Percentiles rank a stretch among this genome's conserved stretches.
phyloP scores from a whole-genome alignment of 2,113 vertebrate genomes.

The Eclectus roratus region DNA sequence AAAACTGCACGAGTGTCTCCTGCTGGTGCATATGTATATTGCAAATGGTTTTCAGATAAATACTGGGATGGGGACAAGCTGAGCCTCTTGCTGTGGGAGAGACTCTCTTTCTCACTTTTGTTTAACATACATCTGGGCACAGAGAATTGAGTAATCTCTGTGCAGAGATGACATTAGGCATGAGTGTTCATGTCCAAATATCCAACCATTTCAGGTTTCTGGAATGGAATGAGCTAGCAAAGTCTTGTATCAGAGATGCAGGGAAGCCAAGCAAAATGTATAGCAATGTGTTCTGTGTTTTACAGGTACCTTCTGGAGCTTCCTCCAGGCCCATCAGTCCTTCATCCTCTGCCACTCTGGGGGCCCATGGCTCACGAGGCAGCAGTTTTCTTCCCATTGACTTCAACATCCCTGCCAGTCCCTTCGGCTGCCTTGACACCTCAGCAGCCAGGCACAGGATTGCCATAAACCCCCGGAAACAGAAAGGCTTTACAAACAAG shows the following conservation, averaged over 20 bases:
- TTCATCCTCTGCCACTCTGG: neutral
- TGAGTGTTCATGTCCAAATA: neutral
- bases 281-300: neutral
- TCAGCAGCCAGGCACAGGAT: constrained; percentile 87
- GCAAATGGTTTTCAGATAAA: neutral
- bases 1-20: constrained; percentile 58
- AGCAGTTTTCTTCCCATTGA: constrained; percentile 61
- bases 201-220: neutral
- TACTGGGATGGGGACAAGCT: neutral
- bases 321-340: constrained; percentile 75
- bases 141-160: neutral
- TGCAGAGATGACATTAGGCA: neutral
- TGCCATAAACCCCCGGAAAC: constrained; percentile 76
- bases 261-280: neutral
- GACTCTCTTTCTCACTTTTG: neutral
- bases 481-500: constrained; percentile 76
- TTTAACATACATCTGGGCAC: fast-evolving
- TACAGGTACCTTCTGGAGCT: constrained; percentile 74
- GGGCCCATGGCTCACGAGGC: neutral
- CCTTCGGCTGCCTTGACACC: constrained; percentile 80
- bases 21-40: constrained; percentile 15
- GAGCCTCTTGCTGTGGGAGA: neutral
- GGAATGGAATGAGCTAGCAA: neutral
- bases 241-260: neutral
- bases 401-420: constrained; percentile 79